These are phyloP conservation scores for Podarcis muralis DNA, from an alignment of 2,113 vertebrate species.

Conservation along the genomic window DNA sequence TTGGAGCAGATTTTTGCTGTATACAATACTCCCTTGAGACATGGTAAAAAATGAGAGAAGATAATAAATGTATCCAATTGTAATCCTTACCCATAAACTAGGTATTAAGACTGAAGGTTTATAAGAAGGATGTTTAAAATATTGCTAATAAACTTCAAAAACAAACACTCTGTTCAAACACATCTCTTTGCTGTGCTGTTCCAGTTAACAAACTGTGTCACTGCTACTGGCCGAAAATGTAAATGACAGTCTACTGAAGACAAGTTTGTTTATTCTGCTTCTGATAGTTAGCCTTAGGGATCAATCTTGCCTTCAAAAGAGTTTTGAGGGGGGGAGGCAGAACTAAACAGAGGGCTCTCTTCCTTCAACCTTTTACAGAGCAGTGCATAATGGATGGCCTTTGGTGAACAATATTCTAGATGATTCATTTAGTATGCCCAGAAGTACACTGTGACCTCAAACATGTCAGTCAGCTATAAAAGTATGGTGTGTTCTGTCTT, in stretches of 20 bases:
- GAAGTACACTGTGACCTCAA: neutral
- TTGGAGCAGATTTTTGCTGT: neutral
- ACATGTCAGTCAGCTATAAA: constrained; percentile 2
- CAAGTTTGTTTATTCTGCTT: neutral
- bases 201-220: neutral
- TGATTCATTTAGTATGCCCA: neutral
- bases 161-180: neutral
- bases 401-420: neutral
- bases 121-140: neutral
- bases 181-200: neutral
- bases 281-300: neutral
- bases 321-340: neutral
- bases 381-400: neutral
- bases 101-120: neutral
- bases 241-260: neutral
- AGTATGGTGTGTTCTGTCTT: neutral
- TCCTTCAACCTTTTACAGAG: neutral
- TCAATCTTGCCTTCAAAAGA: neutral
- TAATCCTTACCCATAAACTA: neutral
- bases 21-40: neutral
- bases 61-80: neutral
- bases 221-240: neutral
- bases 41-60: neutral
- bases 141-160: neutral
- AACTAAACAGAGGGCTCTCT: neutral